Percentiles rank a stretch among this genome's conserved stretches.
Conservation (phyloP, 2,888 invertebrate genomes). For the Macrophya alboannulata region DNA sequence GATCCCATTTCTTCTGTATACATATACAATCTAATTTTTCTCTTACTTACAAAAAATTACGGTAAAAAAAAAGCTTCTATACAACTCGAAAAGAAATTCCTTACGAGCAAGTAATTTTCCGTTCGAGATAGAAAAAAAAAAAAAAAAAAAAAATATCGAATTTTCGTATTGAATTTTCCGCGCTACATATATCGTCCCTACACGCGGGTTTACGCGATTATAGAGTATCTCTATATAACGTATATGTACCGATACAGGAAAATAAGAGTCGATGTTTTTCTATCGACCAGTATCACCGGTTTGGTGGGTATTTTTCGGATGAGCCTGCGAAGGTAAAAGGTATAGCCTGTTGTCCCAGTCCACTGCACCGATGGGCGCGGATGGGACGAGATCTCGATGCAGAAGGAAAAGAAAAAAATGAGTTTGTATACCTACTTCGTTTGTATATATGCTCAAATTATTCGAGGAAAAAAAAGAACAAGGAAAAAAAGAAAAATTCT, state of each 20-base stretch:
- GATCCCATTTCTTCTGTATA: not conserved
- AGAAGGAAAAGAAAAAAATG: not conserved
- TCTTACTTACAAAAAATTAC: too few species aligned
- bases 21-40: too few species aligned
- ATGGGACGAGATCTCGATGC: not conserved
- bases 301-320: conserved; percentile 46
- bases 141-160: too few species aligned
- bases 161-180: too few species aligned
- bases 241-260: not conserved
- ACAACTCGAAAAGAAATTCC: too few species aligned
- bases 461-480: not conserved
- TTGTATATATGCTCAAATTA: not conserved
- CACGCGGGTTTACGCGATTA: too few species aligned
- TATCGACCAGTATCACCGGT: conserved; percentile 48
- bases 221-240: not conserved
- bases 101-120: too few species aligned
- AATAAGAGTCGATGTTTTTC: conserved; percentile 43
- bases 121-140: too few species aligned
- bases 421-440: not conserved
- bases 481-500: too few species aligned
- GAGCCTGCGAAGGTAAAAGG: not conserved
- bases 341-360: not conserved
- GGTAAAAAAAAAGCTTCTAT: too few species aligned
- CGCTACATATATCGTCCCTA: too few species aligned
- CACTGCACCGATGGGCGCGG: not conserved